Percentiles rank a stretch among this genome's conserved stretches.
Conservation (phyloP, 2,888 invertebrate species). For the Torymus aiolomorphi region DNA sequence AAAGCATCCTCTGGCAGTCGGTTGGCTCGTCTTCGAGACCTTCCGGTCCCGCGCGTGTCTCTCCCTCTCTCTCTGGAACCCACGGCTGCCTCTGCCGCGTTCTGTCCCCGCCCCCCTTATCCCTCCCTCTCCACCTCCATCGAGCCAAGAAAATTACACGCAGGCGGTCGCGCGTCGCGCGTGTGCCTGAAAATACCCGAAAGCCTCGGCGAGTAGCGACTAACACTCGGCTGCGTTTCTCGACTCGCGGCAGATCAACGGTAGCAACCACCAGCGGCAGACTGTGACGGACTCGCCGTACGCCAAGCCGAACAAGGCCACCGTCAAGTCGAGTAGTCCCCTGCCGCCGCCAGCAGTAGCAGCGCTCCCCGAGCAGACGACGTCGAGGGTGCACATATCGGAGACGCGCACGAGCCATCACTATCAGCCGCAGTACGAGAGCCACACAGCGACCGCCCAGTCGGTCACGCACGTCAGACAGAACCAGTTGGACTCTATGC, state of each 20-base stretch:
- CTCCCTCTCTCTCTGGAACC: conserved; percentile 15
- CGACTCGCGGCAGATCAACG: conserved; percentile 78
- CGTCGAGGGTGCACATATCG: conserved; percentile 70
- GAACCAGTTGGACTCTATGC: conserved; percentile 91
- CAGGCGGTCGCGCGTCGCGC: background rate
- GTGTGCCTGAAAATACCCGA: conserved; percentile 51
- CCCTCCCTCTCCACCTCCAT: background rate
- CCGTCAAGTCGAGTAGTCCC: conserved; percentile 70
- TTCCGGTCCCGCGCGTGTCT: background rate
- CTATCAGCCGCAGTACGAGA: conserved; percentile 72
- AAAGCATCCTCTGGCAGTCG: conserved; percentile 15
- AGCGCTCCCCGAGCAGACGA: conserved; percentile 74
- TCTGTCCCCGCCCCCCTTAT: conserved; percentile 14
- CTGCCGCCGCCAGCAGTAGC: conserved; percentile 74
- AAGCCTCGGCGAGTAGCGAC: conserved; percentile 60
- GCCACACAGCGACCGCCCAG: conserved; percentile 76
- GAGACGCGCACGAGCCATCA: conserved; percentile 72
- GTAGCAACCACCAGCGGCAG: conserved; percentile 80
- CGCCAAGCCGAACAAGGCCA: conserved; percentile 82
- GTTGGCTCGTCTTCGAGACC: background rate
- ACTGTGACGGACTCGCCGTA: conserved; percentile 83
- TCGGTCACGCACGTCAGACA: conserved; percentile 76
- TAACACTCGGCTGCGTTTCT: background rate
- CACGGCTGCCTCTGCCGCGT: background rate
- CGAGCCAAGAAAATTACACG: conserved; percentile 31